Conservation (phyloP, 2,797 vertebrate genomes). For the Amphiprion clarkii region DNA sequence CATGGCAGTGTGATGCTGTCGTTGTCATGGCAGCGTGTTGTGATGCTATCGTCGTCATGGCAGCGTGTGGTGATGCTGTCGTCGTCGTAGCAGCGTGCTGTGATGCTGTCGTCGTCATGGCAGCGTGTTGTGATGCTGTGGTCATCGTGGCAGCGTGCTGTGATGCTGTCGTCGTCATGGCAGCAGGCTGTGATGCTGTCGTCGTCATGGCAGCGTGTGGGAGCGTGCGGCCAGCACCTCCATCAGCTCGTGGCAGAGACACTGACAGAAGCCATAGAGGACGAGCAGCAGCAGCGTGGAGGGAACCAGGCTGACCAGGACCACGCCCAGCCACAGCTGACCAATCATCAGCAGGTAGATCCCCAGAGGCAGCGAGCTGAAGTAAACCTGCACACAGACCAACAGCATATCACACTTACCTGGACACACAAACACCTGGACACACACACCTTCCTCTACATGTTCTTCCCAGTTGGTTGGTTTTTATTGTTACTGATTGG, state of each 20-base stretch:
- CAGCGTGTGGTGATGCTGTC: not conserved
- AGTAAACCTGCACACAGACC: slow-evolving; percentile 80
- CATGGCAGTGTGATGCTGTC: not conserved
- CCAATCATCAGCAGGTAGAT: slow-evolving; percentile 93
- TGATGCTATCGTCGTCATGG: not conserved
- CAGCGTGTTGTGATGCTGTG: not conserved
- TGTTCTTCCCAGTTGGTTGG: no score
- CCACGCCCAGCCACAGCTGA: slow-evolving; percentile 88
- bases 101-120: not conserved
- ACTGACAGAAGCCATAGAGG: slow-evolving; percentile 91
- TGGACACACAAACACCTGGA: slow-evolving; percentile 6
- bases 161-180: not conserved
- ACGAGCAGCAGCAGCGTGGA: slow-evolving; percentile 91
- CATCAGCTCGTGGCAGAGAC: slow-evolving; percentile 88
- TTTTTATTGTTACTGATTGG: no score
- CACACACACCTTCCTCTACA: not conserved
- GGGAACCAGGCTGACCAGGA: slow-evolving; percentile 91
- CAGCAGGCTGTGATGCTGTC: not conserved
- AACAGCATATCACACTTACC: not conserved
- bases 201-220: slow-evolving; percentile 14
- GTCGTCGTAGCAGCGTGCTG: not conserved
- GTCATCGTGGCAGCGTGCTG: not conserved
- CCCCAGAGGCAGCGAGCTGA: slow-evolving; percentile 92
- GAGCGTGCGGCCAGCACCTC: slow-evolving; percentile 69
- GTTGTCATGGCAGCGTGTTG: not conserved